Percentiles rank a stretch among this genome's conserved stretches.
Evolutionary conservation across 1,140 invertebrate genomes (phyloP).

Genomic region (Calliopsis andreniformis): DNA sequence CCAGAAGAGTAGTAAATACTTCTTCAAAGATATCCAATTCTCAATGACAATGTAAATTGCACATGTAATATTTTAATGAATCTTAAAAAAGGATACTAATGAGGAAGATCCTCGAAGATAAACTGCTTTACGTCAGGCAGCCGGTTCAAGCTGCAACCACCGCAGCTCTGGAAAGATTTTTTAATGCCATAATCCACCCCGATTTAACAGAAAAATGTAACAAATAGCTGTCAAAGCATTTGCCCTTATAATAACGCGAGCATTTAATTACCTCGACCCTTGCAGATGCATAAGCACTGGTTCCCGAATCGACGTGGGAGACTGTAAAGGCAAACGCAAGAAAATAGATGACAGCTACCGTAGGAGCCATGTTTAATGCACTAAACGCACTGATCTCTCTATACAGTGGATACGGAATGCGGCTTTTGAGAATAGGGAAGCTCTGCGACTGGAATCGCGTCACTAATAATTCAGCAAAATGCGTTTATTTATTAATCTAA

Average conservation of each 20-base stretch:
- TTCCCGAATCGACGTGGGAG: conserved; percentile 1
- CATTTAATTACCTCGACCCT: conserved; percentile 53
- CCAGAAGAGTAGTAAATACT: background rate
- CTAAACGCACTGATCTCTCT: too few species aligned
- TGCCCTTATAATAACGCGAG: background rate
- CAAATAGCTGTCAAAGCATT: background rate
- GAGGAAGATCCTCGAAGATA: conserved; percentile 87
- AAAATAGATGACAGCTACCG: conserved; percentile 17
- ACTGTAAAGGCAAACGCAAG: background rate
- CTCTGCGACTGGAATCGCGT: too few species aligned
- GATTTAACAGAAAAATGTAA: conserved; percentile 9
- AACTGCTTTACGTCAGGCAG: conserved; percentile 89
- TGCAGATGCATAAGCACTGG: conserved; percentile 43
- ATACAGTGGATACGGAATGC: too few species aligned
- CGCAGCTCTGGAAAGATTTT: conserved; percentile 84
- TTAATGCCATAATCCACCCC: background rate
- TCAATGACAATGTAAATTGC: conserved; percentile 8
- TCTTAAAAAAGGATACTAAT: conserved; percentile 83
- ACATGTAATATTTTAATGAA: background rate
- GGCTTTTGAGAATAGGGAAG: too few species aligned
- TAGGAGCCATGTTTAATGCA: conserved; percentile 51
- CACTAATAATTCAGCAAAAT: too few species aligned
- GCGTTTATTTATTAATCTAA: too few species aligned
- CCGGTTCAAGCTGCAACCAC: conserved; percentile 88
- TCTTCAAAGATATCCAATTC: background rate